Percentiles rank a stretch among this genome's conserved stretches.
Conservation (phyloP, 2,797 vertebrate genomes). For the Aulostomus chinensis region DNA sequence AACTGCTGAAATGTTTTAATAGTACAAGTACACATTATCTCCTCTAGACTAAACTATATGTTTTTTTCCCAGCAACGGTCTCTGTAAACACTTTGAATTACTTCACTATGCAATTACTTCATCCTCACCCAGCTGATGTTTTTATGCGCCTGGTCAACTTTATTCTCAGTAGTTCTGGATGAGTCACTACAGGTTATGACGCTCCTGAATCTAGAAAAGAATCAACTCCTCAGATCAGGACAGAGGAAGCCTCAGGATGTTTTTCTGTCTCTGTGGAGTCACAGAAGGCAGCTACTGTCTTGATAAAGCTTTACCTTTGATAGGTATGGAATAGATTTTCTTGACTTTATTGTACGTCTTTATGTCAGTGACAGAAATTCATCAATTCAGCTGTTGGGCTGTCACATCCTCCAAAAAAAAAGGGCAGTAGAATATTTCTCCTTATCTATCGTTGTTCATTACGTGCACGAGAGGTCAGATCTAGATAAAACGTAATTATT, state of each 20-base stretch:
- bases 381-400: too few relatives aligned
- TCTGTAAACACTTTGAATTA: conserved; percentile 26
- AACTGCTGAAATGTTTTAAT: conserved; percentile 36
- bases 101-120: conserved; percentile 23
- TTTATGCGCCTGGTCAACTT: conserved; percentile 17
- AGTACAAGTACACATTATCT: conserved; percentile 34
- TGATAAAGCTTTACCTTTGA: too few relatives aligned
- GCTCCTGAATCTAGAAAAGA: not conserved
- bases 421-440: too few relatives aligned
- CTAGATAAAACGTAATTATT: too few relatives aligned
- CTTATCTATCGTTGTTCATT: too few relatives aligned
- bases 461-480: too few relatives aligned
- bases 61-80: conserved; percentile 23
- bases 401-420: too few relatives aligned
- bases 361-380: too few relatives aligned
- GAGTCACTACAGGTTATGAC: conserved; percentile 19
- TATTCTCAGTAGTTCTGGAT: conserved; percentile 25
- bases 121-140: conserved; percentile 35
- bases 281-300: conserved; percentile 10
- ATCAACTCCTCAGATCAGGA: conserved; percentile 9
- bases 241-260: conserved; percentile 13
- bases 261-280: conserved; percentile 5
- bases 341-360: too few relatives aligned
- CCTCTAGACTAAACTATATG: conserved; percentile 65
- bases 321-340: not conserved